phyloP scores from a whole-genome alignment of 2,797 vertebrate genomes.

The Hydrolagus colliei region DNA sequence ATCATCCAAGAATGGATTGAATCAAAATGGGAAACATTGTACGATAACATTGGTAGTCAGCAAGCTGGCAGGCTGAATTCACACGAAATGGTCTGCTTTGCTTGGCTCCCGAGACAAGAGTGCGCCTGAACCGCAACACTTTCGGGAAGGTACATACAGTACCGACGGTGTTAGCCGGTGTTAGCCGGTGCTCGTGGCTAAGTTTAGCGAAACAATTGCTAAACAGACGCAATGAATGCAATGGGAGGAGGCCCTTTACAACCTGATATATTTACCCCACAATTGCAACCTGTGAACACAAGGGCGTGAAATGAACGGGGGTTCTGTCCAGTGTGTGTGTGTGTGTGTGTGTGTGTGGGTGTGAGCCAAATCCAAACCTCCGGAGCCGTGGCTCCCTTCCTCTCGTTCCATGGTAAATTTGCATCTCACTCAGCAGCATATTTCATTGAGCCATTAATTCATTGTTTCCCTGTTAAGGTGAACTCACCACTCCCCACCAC shows the following conservation, averaged over 20 bases:
- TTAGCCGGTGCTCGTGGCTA: neutral
- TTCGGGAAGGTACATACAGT: neutral
- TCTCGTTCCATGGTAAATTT: neutral
- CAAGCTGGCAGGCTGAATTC: neutral
- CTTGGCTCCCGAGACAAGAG: neutral
- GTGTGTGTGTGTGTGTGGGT: no score
- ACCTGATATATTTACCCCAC: neutral
- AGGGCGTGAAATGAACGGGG: no score
- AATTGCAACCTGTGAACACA: neutral
- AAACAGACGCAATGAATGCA: neutral
- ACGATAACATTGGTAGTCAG: neutral
- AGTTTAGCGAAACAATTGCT: neutral
- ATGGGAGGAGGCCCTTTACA: neutral
- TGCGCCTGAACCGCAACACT: neutral
- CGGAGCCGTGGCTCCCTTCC: neutral
- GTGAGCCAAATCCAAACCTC: neutral
- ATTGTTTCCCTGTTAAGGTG: neutral
- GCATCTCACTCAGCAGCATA: neutral
- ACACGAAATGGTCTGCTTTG: neutral
- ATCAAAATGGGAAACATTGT: neutral
- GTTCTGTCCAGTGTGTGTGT: neutral
- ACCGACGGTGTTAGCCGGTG: neutral
- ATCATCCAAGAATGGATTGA: neutral
- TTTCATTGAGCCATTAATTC: neutral
- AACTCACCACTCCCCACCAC: neutral